Base-by-base conservation (phyloP, 2,888 invertebrate species). In the Oconnorella tubifera region DNA sequence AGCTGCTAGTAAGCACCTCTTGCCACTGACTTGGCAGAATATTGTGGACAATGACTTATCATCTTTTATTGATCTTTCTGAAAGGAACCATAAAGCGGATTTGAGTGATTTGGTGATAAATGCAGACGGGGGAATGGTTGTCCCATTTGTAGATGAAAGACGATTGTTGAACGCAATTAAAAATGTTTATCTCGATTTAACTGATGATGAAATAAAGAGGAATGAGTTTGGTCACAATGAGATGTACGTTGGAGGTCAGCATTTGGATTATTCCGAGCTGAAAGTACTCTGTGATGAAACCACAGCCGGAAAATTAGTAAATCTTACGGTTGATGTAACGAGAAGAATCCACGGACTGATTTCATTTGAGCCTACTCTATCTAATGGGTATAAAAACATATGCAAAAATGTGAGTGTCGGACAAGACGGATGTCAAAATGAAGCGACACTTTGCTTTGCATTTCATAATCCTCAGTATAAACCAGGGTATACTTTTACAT, bases 21-120 rank as follows among this genome's bases (percentile, higher is more conserved):
- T 99, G 66, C 99, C 99, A 25, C 83, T 86, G 69, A 90, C 96
- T 2, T 99, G 97, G 95, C 93, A 91, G 25, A 84, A 86, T 69
- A 87, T 99, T 55, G 99, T 99, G 99, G 23, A 51, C 28, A 49
- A 49, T 14, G 32, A 62, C 0, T 88, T 89, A 73, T 98, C 98
- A 0, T 84, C 90, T 0, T 98, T 99, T 66, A 96, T 99, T 75
- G 99, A 99, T 83, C 98, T 99, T 85, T 99, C 99, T 84, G 99
- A 99, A 0, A 89, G 88, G 78, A 94, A 99, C 82, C 99, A 99
- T 83, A 87, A 90, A 75, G 95, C 98, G 68, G 97, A 99, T 84
- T 84, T 99, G 71, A 99, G 99, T 84, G 99, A 99, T 33, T 99
- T 99, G 84, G 98, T 96, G 83, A 98, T 91, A 84, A 98, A 98